Base-by-base conservation (phyloP, 1,140 invertebrate species). In the Drosophila grimshawi region DNA sequence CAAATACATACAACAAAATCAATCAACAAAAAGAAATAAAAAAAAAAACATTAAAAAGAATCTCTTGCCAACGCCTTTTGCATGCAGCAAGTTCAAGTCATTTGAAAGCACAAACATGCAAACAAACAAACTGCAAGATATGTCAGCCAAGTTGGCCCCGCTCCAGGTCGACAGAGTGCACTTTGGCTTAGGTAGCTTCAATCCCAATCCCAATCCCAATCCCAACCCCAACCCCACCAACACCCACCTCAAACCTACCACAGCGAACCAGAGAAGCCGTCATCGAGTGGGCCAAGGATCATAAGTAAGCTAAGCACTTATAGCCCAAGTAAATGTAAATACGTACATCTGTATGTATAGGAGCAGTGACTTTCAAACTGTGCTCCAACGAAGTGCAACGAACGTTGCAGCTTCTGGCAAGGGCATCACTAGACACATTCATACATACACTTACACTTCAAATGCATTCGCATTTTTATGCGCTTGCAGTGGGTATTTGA, bases 261-360 rank as follows among this genome's bases (percentile, higher is more conserved):
- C 70, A 33, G 41, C 33, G 59, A 39, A 51, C 37, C 57, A 48
- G 56, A 49, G 60, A 64, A 57, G 57, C 56, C 51, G 63, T 66
- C 83, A 88, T 86, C 82, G 86, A 86, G 82, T 86, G 83, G 83
- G 83, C 72, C 60, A 70, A 76, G 66, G 76, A 86, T 60, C 76
- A 77, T 83, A 88, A 88, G 83, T 88, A 88, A 88, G 80, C 83
- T 86, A 88, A 88, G 83, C 80, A 88, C 83, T 89, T 88, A 77
- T 52, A 45, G 77, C 68, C 64, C 70, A 59, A 86, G 78, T 77
- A 78, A 77, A 81, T 85, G 80, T 86, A 48, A 46, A 35, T 45
- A 30, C 32, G 32, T 61, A 39, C 29, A 8, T 6, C 6, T 41
- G 19, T 32, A 29, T 29, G 27, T 30, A 27, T 37, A 1, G 11